Base-by-base conservation (phyloP, 2,888 invertebrate species). In the Melanostoma mellinum region DNA sequence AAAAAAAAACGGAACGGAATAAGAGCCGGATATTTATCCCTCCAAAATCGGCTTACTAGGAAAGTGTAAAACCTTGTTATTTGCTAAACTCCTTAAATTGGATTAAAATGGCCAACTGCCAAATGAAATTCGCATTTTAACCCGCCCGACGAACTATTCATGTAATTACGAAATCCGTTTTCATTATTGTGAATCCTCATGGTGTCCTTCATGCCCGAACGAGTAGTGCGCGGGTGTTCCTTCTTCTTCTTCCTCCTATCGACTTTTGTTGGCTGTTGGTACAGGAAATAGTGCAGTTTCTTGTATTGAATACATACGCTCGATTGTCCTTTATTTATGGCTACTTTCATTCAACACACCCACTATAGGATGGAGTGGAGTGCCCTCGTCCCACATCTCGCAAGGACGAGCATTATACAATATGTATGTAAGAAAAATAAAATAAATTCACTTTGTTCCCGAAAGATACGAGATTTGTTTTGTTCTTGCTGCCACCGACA, bases 91-190 rank as follows among this genome's bases (percentile, higher is more conserved):
- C 75, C 74, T 84, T 85, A 85, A 85, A 85, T 85, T 85, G 85
- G 85, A 85, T 85, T 85, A 80, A 85, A 85, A 85, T 85, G 85
- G 85, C 85, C 80, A 85, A 85, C 80, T 85, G 85, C 85, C 85
- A 85, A 80, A 85, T 85, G 80, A 85, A 85, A 85, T 85, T 85
- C 85, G 80, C 85, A 80, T 85, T 80, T 85, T 79, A 85, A 67
- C 79, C 80, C 79, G 56, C 75, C 80, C 84, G 44, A 71, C 84
- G 79, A 85, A 80, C 85, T 85, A 85, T 85, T 85, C 80, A 80
- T 85, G 85, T 85, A 85, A 85, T 85, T 85, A 85, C 80, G 85
- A 85, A 76, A 85, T 80, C 80, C 85, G 79, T 85, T 85, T 85
- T 85, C 85, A 85, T 85, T 85, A 85, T 76, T 58, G 60, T 78